Evolutionary conservation across 2,888 invertebrate species (phyloP).

Genomic region (Dysmachus trigonus): DNA sequence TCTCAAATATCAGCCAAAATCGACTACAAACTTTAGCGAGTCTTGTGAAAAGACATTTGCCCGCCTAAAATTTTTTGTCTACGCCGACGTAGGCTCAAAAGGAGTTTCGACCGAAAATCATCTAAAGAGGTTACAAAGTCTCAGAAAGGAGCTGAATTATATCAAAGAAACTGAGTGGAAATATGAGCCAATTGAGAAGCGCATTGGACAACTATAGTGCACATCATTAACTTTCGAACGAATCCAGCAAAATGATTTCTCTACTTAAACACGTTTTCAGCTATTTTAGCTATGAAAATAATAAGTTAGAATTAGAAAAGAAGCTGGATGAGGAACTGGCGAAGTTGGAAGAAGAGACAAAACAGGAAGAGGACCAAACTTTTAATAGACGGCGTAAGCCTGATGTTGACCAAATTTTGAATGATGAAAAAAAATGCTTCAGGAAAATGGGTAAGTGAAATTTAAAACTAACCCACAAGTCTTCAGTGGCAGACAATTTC

Average conservation of each 20-base stretch:
- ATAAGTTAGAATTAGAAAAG: constrained; percentile 56
- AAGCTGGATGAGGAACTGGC: constrained; percentile 64
- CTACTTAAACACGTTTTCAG: constrained; percentile 64
- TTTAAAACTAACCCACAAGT: neutral
- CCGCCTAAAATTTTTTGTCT: constrained; percentile 55
- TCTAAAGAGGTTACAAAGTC: constrained; percentile 73
- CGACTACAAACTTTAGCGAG: neutral
- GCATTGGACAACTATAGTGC: constrained; percentile 66
- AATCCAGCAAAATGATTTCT: constrained; percentile 64
- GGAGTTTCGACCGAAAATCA: constrained; percentile 73
- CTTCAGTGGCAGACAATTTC: neutral
- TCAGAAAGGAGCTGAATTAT: constrained; percentile 79
- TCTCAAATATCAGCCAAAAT: constrained; percentile 7
- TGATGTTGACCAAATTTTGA: constrained; percentile 25
- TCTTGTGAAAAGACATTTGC: constrained; percentile 55
- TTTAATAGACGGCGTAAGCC: neutral
- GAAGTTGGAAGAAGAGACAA: constrained; percentile 61
- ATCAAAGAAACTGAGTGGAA: constrained; percentile 85
- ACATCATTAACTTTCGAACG: neutral
- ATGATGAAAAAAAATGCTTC: constrained; percentile 52
- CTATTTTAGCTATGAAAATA: constrained; percentile 58
- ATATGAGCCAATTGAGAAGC: constrained; percentile 76
- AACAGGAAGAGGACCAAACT: constrained; percentile 49
- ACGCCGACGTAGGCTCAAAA: constrained; percentile 61
- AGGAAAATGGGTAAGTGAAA: constrained; percentile 54